Evolutionary conservation across 2,113 vertebrate genomes (phyloP).

Genomic region (Toxostoma redivivum): DNA sequence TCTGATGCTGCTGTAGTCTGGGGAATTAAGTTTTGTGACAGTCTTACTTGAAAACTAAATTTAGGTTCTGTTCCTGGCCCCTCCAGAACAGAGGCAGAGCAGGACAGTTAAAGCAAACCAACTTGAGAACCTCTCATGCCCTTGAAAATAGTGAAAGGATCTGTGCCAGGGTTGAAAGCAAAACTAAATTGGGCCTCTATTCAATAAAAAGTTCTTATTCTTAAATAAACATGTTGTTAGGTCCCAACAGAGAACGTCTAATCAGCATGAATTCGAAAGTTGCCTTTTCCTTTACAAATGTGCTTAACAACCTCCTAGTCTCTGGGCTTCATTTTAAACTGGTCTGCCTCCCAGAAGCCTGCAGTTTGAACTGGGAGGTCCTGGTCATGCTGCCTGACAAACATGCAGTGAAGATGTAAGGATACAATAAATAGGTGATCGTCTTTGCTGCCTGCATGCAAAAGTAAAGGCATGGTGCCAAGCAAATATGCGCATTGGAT

Average conservation of each 20-base stretch:
- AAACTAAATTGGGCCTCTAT: neutral
- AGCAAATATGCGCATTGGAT: conserved; percentile 64
- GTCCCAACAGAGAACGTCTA: neutral
- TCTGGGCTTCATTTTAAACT: neutral
- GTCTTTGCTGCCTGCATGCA: neutral
- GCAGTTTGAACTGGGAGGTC: neutral
- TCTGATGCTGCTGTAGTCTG: neutral
- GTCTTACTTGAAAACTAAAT: neutral
- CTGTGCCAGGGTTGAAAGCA: neutral
- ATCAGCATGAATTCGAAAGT: neutral
- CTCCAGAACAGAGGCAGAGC: neutral
- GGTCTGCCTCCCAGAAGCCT: neutral
- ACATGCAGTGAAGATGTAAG: neutral
- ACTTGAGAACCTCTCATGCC: neutral
- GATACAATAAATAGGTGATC: conserved; percentile 1
- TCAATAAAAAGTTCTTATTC: neutral
- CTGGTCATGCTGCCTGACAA: neutral
- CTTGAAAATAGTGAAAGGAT: neutral
- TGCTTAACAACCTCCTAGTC: neutral
- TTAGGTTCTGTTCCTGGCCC: neutral
- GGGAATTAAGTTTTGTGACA: neutral
- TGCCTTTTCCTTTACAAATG: neutral
- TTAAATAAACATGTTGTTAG: neutral
- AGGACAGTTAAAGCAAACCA: neutral
- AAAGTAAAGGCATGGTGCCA: conserved; percentile 37